Evolutionary conservation across 2,888 invertebrate species (phyloP), one percentile per base, ranked within the genome.

Genomic region (Nymphalis c-album): DNA sequence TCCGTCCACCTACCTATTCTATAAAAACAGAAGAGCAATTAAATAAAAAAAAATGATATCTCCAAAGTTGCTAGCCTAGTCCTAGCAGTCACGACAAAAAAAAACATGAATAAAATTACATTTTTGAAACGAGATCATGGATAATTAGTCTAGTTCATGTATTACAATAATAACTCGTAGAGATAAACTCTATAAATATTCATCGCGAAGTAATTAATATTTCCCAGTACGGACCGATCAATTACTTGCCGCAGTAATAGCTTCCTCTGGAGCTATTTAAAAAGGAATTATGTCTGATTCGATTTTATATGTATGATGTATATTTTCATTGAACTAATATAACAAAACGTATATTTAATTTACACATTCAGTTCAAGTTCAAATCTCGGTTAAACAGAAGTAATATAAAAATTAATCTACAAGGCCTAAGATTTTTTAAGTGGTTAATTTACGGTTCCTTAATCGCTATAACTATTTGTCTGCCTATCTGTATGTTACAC

Each of bases 261-360:
- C 40, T 67, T 70, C 63, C 58, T 67, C 47, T 35, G 61, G 61
- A 57, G 10, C 45, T 5, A 61, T 70, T 64, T 40, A 50, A 58
- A 58, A 60, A 63, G 18, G 35, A 40, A 69, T 51, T 51, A 61
- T 53, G 46, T 26, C 22, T 22, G 17, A 46, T 18, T 40, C 51
- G 22, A 61, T 60, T 64, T 64, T 47, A 55, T 51, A 40, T 57
- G 35, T 60, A 47, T 40, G 40, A 40, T 13, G 13, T 20, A 48
- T 48, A 58, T 67, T 31, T 57, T 60, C 66, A 69, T 47, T 60
- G 60, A 16, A 53, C 26, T 26, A 50, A 20, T 48, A 48, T 13
- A 1, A 50, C 40, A 13, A 40, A 40, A 40, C 40, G 40, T 40
- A 40, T 40, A 13, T 13, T 10, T 13, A 40, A 40, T 13, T 4